Evolutionary conservation across 2,113 vertebrate species (phyloP).

Genomic region (Dasypus novemcinctus): DNA sequence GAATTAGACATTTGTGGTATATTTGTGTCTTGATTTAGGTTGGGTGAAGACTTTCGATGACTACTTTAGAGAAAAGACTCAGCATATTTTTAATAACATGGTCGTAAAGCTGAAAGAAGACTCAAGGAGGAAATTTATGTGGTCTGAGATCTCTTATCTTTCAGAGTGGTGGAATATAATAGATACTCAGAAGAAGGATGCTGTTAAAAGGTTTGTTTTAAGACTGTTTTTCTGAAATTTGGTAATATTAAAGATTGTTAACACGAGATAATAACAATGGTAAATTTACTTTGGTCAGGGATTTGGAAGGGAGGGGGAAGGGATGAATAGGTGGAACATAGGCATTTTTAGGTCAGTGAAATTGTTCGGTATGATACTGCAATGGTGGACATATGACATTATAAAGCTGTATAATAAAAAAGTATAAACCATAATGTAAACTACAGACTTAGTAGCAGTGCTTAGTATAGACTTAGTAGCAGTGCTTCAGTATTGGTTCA

Average conservation of each 20-base stretch:
- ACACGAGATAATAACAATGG: too few relatives aligned
- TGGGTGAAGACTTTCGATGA: slow-evolving; percentile 96
- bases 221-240: slow-evolving; percentile 53
- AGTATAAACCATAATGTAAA: too few relatives aligned
- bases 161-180: slow-evolving; percentile 94
- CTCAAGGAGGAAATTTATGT: slow-evolving; percentile 90
- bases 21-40: slow-evolving; percentile 85
- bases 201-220: slow-evolving; percentile 90
- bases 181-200: slow-evolving; percentile 89
- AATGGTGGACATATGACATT: too few relatives aligned
- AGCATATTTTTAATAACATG: slow-evolving; percentile 96
- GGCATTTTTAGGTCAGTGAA: too few relatives aligned
- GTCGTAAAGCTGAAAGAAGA: slow-evolving; percentile 91
- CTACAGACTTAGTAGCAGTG: too few relatives aligned
- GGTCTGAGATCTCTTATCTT: slow-evolving; percentile 95
- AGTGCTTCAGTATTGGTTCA: too few relatives aligned
- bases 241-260: background rate
- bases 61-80: slow-evolving; percentile 94
- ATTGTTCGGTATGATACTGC: too few relatives aligned
- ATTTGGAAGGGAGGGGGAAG: too few relatives aligned
- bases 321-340: too few relatives aligned
- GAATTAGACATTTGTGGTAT: slow-evolving; percentile 48
- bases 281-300: too few relatives aligned
- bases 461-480: too few relatives aligned
- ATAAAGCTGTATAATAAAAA: too few relatives aligned